phyloP scores from a whole-genome alignment of 2,797 vertebrate species.

The Gouania willdenowi region DNA sequence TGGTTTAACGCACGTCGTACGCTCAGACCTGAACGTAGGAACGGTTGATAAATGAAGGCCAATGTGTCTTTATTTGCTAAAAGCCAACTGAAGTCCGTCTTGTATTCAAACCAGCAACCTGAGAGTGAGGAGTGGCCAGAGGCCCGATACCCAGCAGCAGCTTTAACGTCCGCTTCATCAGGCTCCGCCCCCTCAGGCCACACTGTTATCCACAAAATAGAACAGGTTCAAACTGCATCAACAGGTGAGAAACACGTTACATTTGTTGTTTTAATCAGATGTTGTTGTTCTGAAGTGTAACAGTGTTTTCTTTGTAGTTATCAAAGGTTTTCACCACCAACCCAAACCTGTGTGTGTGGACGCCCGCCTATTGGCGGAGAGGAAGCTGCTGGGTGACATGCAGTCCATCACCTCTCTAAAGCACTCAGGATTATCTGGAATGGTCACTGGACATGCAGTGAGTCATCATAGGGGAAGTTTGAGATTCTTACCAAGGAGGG shows the following conservation, averaged over 20 bases:
- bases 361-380: constrained; percentile 44
- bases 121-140: constrained; percentile 67
- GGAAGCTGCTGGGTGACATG: constrained; percentile 63
- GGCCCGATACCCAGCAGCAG: constrained; percentile 56
- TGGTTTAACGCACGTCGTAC: no score
- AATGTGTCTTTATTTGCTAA: not conserved
- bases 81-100: not conserved
- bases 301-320: constrained; percentile 42
- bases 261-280: constrained; percentile 2
- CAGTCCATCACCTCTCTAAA: constrained; percentile 64
- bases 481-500: no score
- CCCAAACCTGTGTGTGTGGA: constrained; percentile 33
- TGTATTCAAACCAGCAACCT: constrained; percentile 55
- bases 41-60: no score
- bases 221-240: constrained; percentile 59
- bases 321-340: constrained; percentile 50
- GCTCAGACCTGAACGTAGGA: no score
- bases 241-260: constrained; percentile 58
- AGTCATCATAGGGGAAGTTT: no score
- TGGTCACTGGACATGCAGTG: constrained; percentile 61
- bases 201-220: constrained; percentile 22
- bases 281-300: not conserved
- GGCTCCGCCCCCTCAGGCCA: constrained; percentile 19
- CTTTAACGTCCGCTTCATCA: constrained; percentile 10
- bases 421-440: constrained; percentile 59